Conservation (phyloP, 2,888 invertebrate genomes). For the Tridacna gigas region DNA sequence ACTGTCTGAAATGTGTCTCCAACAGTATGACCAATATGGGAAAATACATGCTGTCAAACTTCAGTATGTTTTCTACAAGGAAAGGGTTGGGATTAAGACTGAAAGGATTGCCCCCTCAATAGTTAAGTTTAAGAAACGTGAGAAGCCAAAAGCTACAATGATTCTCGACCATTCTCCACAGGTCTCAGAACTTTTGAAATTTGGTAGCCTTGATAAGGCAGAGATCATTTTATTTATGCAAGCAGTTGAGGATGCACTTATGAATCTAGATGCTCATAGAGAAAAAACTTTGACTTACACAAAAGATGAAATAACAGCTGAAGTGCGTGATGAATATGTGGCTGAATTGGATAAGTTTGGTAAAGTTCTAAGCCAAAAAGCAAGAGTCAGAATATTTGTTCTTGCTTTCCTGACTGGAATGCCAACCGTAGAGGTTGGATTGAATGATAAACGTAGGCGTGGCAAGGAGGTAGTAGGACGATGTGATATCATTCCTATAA, state of each 20-base stretch:
- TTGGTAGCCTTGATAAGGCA: slow-evolving; percentile 95
- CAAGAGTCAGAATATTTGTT: slow-evolving; percentile 97
- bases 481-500: slow-evolving; percentile 97
- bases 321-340: slow-evolving; percentile 84
- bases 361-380: slow-evolving; percentile 89
- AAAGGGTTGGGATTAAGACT: slow-evolving; percentile 91
- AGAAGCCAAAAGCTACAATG: slow-evolving; percentile 84
- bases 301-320: slow-evolving; percentile 84
- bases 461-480: slow-evolving; percentile 99
- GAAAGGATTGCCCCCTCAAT: slow-evolving; percentile 84
- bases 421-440: slow-evolving; percentile 98
- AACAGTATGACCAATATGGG: slow-evolving; percentile 99
- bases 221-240: slow-evolving; percentile 96
- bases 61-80: slow-evolving; percentile 99
- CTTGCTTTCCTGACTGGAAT: slow-evolving; percentile 96
- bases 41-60: slow-evolving; percentile 99
- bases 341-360: slow-evolving; percentile 83
- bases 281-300: slow-evolving; percentile 83
- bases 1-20: slow-evolving; percentile 90
- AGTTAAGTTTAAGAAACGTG: slow-evolving; percentile 72
- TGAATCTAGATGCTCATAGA: slow-evolving; percentile 80
- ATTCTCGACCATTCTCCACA: slow-evolving; percentile 97
- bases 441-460: slow-evolving; percentile 98
- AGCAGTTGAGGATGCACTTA: slow-evolving; percentile 95
- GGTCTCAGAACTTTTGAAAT: slow-evolving; percentile 97